phyloP scores from a whole-genome alignment of 2,797 vertebrate genomes.

The Peromyscus aztecus region DNA sequence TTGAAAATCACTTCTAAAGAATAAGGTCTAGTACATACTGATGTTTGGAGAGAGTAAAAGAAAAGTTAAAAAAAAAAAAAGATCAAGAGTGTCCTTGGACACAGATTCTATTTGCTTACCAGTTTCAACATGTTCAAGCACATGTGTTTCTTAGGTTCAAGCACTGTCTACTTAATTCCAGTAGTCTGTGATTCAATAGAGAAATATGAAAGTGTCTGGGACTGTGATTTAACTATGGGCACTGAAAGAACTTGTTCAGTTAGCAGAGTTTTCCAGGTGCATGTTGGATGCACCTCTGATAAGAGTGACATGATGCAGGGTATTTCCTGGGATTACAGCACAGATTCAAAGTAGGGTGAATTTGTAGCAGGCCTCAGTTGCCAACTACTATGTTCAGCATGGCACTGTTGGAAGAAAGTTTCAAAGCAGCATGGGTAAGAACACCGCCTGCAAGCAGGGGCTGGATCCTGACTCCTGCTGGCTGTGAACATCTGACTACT shows the following conservation, averaged over 20 bases:
- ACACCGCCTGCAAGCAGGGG: background rate
- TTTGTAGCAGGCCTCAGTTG: background rate
- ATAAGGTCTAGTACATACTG: background rate
- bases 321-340: background rate
- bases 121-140: background rate
- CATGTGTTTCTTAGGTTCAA: background rate
- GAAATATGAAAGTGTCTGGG: background rate
- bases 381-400: background rate
- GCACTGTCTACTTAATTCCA: background rate
- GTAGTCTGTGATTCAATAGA: background rate
- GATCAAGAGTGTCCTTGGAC: conserved; percentile 7
- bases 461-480: background rate
- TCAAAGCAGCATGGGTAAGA: background rate
- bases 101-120: conserved; percentile 28
- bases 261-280: background rate
- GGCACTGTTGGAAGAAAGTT: background rate
- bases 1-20: conserved; percentile 47
- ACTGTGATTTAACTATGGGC: background rate
- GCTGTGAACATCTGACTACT: background rate
- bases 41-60: background rate
- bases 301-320: background rate
- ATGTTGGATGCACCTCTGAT: background rate
- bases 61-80: too few relatives aligned
- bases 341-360: background rate
- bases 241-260: background rate